Evolutionary conservation across 2,797 vertebrate species (phyloP), one percentile per base, ranked within the genome.

Genomic region (Tapera naevia): DNA sequence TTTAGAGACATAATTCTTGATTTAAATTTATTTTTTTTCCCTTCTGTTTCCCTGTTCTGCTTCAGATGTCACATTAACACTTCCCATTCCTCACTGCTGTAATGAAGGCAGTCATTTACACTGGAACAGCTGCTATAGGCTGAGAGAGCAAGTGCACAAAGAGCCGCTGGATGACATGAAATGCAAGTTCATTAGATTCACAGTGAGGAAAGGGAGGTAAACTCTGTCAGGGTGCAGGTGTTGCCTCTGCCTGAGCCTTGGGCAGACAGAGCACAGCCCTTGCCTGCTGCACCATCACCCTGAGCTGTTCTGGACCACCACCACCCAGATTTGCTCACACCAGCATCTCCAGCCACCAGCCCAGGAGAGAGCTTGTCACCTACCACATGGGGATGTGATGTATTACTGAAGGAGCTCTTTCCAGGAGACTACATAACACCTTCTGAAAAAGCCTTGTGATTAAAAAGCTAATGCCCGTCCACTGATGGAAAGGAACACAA

Each of bases 381-480:
- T 2, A 2, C 39, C 39, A 5, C 0, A 11, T 28, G 5, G 35
- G 11, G 17, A n/a, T 3, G 15, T 7, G 4, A 24, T 1, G 17
- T 13, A 1, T 3, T 6, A 7, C 35, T 7, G 13, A 10, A 11
- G n/a, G 30, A 13, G 51, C 41, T 21, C 13, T 30, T 24, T 5
- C 43, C 60, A 21, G 51, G 24, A 72, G 23, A 17, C 28, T 5
- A 8, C 17, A 2, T 3, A 11, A 35, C 5, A 1, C 32, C 56
- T 30, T 28, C 45, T 16, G 21, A 6, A 28, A 58, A 41, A 19
- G n/a, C 15, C 41, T 13, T 7, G 1, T 4, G 17, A 37, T 9
- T 32, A 13, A 35, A 51, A 53, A 6, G 3, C 8, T 6, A 25
- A 7, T 4, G 19, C 30, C 25, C 13, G 30, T 24, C 37, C 1